Conservation (phyloP, 2,888 invertebrate genomes). For the Laspeyria flexula region DNA sequence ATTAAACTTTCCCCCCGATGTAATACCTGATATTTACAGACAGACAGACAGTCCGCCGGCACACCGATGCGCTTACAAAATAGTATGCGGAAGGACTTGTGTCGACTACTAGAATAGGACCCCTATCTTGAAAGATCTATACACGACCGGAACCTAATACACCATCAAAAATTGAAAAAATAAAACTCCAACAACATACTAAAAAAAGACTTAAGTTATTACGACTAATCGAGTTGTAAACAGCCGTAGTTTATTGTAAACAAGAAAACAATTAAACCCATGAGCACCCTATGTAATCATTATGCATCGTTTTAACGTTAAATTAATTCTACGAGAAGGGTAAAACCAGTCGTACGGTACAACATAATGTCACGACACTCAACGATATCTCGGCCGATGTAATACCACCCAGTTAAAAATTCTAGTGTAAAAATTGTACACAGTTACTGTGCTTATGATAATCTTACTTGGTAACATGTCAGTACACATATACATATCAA, state of each 20-base stretch:
- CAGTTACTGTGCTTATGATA: constrained; percentile 6
- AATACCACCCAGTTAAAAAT: background rate
- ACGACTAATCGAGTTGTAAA: constrained; percentile 13
- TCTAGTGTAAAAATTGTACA: constrained; percentile 10
- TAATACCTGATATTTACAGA: constrained; percentile 25
- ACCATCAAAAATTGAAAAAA: constrained; percentile 40
- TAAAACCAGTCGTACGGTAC: constrained; percentile 52
- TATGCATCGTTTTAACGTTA: constrained; percentile 61
- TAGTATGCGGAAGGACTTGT: constrained; percentile 31
- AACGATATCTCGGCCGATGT: constrained; percentile 1
- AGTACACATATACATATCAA: constrained; percentile 31
- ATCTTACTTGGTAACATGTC: constrained; percentile 33
- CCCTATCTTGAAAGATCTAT: constrained; percentile 28
- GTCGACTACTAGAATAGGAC: constrained; percentile 27
- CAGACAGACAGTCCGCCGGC: constrained; percentile 13
- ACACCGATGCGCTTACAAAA: constrained; percentile 3
- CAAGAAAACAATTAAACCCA: constrained; percentile 53
- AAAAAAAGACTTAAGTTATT: constrained; percentile 38
- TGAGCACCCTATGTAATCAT: constrained; percentile 65
- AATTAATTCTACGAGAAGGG: constrained; percentile 60
- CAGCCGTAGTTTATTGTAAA: constrained; percentile 32
- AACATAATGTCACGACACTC: constrained; percentile 34
- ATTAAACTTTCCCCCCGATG: constrained; percentile 37
- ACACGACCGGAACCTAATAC: constrained; percentile 50
- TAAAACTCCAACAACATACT: constrained; percentile 55